Conservation (phyloP, 2,797 vertebrate species). For the Xenentodon cancila region DNA sequence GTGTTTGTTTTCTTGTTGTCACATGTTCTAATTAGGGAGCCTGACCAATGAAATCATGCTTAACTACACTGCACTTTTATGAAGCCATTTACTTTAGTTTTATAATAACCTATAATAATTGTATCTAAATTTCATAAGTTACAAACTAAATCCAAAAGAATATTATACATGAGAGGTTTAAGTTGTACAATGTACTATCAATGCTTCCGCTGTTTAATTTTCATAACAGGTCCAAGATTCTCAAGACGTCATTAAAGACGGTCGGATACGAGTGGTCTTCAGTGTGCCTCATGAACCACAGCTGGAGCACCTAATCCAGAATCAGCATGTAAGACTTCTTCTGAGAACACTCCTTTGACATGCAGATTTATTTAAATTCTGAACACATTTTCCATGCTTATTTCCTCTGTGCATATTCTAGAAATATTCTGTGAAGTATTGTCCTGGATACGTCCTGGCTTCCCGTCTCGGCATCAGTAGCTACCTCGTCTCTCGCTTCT, state of each 20-base stretch:
- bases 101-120: no score
- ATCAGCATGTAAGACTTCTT: slow-evolving; percentile 91
- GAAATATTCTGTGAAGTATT: slow-evolving; percentile 98
- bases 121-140: no score
- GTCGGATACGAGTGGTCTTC: slow-evolving; percentile 95
- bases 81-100: no score
- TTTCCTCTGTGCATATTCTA: slow-evolving; percentile 61
- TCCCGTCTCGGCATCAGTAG: slow-evolving; percentile 93
- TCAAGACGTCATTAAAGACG: slow-evolving; percentile 91
- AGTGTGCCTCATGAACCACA: slow-evolving; percentile 93
- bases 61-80: no score
- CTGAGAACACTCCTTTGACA: neutral
- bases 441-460: slow-evolving; percentile 94
- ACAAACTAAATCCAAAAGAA: no score
- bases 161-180: no score
- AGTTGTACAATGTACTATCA: no score
- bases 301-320: slow-evolving; percentile 93
- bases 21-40: no score
- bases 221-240: slow-evolving; percentile 92
- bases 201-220: neutral
- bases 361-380: accelerated
- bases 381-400: neutral
- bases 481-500: slow-evolving; percentile 98
- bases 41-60: no score
- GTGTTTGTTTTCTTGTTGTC: no score